Base-by-base conservation (phyloP, 2,888 invertebrate genomes). In the Perizoma flavofasciatum region DNA sequence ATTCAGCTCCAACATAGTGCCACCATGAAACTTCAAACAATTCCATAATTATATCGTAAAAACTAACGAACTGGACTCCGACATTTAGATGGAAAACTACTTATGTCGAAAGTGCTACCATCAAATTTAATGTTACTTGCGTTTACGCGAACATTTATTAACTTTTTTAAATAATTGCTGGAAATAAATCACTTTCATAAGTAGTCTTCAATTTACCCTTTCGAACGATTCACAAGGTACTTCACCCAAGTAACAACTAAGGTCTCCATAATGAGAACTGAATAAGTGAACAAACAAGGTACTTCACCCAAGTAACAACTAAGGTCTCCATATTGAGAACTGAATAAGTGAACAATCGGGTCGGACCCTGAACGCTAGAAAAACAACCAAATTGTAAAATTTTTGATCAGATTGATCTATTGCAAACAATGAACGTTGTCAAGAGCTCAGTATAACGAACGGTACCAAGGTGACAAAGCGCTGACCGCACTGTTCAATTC, bases 1-100 rank as follows among this genome's bases (percentile, higher is more conserved):
- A 63, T 59, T 63, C 63, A 65, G 62, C 56, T 63, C 56, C 34
- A 35, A 54, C 45, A 61, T 51, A 33, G 49, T 52, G n/a, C 9
- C 22, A 8, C 39, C 41, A 35, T 10, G 32, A 44, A 39, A 47
- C 11, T 44, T 39, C 39, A 34, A 40, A 10, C 48, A 44, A 49
- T 51, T 52, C 41, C 33, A 50, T 37, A 35, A 37, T 39, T 52
- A 11, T n/a, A 34, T 41, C 7, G 6, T 41, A 32, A 40, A 33
- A 40, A 11, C 35, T 55, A 49, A 48, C 54, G 50, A 55, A 48
- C 46, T 59, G 59, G 40, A 59, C 50, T 43, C 37, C 35, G 8
- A 50, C 34, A 8, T 32, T 45, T n/a, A 47, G n/a, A 47, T 48
- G 43, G 33, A 37, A 52, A 47, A 39, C 10, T 44, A 43, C 35